phyloP scores from a whole-genome alignment of 2,797 vertebrate genomes.

The Pampus argenteus region DNA sequence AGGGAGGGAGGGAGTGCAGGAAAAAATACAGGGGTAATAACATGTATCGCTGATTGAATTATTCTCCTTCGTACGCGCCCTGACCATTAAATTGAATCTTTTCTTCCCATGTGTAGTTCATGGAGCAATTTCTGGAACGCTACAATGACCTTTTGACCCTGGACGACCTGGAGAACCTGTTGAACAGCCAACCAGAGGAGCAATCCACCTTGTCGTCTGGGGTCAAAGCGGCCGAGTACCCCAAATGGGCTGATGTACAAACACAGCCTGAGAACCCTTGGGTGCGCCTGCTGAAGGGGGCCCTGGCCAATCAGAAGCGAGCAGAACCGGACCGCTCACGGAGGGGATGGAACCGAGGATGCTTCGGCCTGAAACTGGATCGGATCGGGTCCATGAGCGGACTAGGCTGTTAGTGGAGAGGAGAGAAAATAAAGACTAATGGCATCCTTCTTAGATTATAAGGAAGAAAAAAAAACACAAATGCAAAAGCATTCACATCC shows the following conservation, averaged over 20 bases:
- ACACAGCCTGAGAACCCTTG: slow-evolving; percentile 81
- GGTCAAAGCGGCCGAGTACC: slow-evolving; percentile 76
- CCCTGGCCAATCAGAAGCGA: slow-evolving; percentile 85
- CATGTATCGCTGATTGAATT: slow-evolving; percentile 76
- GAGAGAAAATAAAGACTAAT: slow-evolving; percentile 60
- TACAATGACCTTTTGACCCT: slow-evolving; percentile 87
- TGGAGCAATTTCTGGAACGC: slow-evolving; percentile 86
- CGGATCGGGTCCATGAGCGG: slow-evolving; percentile 91
- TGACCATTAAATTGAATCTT: slow-evolving; percentile 52
- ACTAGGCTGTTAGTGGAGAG: slow-evolving; percentile 87
- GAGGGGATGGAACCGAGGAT: slow-evolving; percentile 87
- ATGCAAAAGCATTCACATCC: slow-evolving; percentile 31
- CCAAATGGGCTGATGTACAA: slow-evolving; percentile 82
- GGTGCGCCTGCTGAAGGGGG: slow-evolving; percentile 86
- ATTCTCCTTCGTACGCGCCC: slow-evolving; percentile 58
- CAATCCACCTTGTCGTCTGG: slow-evolving; percentile 75
- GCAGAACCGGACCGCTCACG: slow-evolving; percentile 85
- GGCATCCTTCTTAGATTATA: slow-evolving; percentile 46
- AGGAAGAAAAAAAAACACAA: slow-evolving; percentile 22
- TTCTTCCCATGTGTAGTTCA: slow-evolving; percentile 70
- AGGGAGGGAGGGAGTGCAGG: slow-evolving; percentile 22
- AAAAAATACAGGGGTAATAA: slow-evolving; percentile 62
- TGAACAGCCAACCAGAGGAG: slow-evolving; percentile 81
- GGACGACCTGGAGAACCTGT: slow-evolving; percentile 86
- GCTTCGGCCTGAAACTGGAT: slow-evolving; percentile 92